A percentile compares a stretch with the other conserved stretches of the same genome.
Evolutionary conservation across 2,888 invertebrate species (phyloP).

Genomic region (Dasypogon diadema): DNA sequence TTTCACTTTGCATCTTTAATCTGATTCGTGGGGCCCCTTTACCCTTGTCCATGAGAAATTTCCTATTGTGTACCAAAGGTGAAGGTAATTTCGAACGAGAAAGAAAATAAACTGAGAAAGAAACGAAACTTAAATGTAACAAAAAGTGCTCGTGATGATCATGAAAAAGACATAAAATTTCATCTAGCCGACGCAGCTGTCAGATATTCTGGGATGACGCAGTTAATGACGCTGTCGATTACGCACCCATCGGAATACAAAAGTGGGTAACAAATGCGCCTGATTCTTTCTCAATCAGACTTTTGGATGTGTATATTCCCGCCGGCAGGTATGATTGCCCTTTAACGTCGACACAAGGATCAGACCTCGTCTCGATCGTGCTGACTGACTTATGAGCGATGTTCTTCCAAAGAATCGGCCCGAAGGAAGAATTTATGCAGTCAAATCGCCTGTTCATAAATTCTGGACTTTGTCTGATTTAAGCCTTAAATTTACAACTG

Average conservation of each 20-base stretch:
- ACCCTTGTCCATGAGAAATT: slow-evolving; percentile 12
- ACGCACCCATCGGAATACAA: too few species aligned
- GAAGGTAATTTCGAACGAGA: slow-evolving; percentile 35
- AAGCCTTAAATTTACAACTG: background rate
- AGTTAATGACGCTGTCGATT: too few species aligned
- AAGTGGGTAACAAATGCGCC: too few species aligned
- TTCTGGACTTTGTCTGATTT: background rate
- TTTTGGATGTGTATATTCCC: too few species aligned
- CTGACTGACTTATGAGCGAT: background rate
- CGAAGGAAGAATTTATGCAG: background rate
- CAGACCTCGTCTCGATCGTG: background rate
- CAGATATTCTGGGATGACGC: too few species aligned
- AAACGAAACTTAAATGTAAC: slow-evolving; percentile 17
- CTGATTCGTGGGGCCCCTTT: background rate
- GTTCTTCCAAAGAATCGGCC: background rate
- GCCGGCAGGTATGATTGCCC: background rate
- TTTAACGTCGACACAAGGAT: background rate
- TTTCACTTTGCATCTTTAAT: slow-evolving; percentile 35
- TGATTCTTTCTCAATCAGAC: too few species aligned
- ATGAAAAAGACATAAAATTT: background rate
- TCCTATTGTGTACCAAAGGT: slow-evolving; percentile 37
- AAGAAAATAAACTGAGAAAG: slow-evolving; percentile 10
- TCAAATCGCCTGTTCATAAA: background rate
- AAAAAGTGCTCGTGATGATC: slow-evolving; percentile 16
- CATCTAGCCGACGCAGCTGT: too few species aligned